Base-by-base conservation (phyloP, 2,797 vertebrate genomes). In the Lithobates sylvaticus region DNA sequence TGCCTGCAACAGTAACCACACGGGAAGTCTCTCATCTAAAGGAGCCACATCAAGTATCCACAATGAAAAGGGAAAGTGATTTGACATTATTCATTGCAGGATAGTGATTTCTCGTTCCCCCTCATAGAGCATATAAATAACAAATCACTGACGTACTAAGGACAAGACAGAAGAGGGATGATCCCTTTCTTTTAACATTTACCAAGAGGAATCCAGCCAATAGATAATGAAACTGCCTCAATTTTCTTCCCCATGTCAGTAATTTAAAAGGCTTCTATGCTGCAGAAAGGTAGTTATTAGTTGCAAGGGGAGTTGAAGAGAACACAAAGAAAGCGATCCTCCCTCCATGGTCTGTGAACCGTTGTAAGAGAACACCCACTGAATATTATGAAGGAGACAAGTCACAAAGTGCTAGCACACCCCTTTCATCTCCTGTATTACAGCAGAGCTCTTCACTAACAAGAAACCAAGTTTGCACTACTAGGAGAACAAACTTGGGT, bases 231-330 rank as follows among this genome's bases (percentile, higher is more conserved):
- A 89, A 44, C 61, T 69, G 81, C 81, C 81, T 84, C 39, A 27
- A 73, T 87, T 87, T 80, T 88, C 71, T 71, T 86, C 86, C 76
- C 91, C 85, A 75, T 89, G 67, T 88, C 86, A 87, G 86, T 0
- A 2, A 90, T 90, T 90, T 91, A 90, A 89, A 92, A 90, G 89
- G 80, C 89, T 83, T 88, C 89, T 84, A 61, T 64, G 78, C 77
- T 73, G 70, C 85, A 88, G 88, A 91, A 92, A 91, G 86, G 83
- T 88, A 89, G 87, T 89, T 90, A 89, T 89, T 91, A 90, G 90
- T 90, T 83, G 89, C 71, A 91, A 90, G 90, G 84, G 89, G 89
- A 79, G 89, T 0, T 91, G 89, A 86, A 87, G 90, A 91, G 85
- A 90, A 88, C 54, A 88, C 90, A 90, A 89, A 89, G 72, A 84